Percentiles rank a stretch among this genome's conserved stretches.
phyloP scores from a whole-genome alignment of 2,113 vertebrate genomes.

The Nanorana parkeri region DNA sequence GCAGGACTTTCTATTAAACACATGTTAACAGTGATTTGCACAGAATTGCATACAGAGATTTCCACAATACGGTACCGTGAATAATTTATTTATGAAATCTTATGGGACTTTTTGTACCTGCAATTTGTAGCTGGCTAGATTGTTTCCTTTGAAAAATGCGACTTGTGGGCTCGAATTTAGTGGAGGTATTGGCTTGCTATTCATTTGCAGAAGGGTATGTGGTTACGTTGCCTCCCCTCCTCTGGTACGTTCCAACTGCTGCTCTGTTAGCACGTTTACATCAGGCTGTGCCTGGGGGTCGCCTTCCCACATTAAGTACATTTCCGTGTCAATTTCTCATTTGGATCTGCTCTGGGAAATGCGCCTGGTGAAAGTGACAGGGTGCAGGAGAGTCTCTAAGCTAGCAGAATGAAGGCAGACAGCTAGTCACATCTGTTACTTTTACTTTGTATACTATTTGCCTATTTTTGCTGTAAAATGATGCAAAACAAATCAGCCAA shows the following conservation, averaged over 20 bases:
- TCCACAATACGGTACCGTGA: slow-evolving; percentile 14
- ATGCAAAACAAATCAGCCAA: not conserved
- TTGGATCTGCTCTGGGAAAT: slow-evolving; percentile 46
- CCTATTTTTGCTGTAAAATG: not conserved
- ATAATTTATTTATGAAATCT: slow-evolving; percentile 32
- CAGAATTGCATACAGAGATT: slow-evolving; percentile 21
- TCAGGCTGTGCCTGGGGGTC: slow-evolving; percentile 51
- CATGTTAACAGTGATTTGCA: slow-evolving; percentile 32
- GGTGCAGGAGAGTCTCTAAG: slow-evolving; percentile 17
- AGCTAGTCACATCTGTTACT: slow-evolving; percentile 10
- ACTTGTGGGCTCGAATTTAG: slow-evolving; percentile 2
- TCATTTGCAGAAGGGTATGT: slow-evolving; percentile 1
- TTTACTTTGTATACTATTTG: not conserved
- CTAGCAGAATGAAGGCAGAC: slow-evolving; percentile 21
- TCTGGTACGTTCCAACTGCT: slow-evolving; percentile 15
- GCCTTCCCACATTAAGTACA: slow-evolving; percentile 51
- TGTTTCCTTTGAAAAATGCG: not conserved
- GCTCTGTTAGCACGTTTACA: slow-evolving; percentile 42
- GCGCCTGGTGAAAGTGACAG: slow-evolving; percentile 19
- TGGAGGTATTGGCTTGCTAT: not conserved
- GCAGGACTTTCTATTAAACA: slow-evolving; percentile 55
- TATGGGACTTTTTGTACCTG: not conserved
- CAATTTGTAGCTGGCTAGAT: not conserved
- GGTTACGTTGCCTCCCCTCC: slow-evolving; percentile 16
- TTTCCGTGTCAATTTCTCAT: slow-evolving; percentile 55